Conservation (phyloP, 92 coral and sea anemone species). For the Paramuricea clavata region DNA sequence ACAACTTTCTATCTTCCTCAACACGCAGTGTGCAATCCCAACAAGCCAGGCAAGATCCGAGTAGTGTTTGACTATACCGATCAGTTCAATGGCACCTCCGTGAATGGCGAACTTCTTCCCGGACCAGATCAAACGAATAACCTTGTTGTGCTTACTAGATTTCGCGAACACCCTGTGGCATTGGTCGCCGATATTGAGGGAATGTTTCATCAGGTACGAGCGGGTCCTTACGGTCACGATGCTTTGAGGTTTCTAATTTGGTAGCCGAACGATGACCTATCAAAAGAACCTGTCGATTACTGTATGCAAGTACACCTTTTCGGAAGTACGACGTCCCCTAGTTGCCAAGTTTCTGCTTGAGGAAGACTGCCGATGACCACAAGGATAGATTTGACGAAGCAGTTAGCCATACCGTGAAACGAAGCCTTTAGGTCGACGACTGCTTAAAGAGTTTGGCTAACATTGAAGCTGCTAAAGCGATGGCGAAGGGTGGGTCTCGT, state of each 20-base stretch:
- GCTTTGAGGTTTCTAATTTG: neutral
- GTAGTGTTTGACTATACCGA: neutral
- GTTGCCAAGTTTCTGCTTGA: neutral
- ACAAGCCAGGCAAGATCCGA: neutral
- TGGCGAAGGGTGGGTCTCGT: neutral
- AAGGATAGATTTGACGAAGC: neutral
- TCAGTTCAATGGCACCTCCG: neutral
- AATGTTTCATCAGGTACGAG: neutral
- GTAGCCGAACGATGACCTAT: constrained; percentile 3
- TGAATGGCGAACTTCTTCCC: neutral
- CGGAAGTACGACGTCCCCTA: neutral
- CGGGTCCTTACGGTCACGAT: neutral
- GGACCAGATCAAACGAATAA: neutral
- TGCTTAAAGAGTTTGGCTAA: neutral
- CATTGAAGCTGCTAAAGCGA: neutral
- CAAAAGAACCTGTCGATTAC: neutral
- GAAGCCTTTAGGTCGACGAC: neutral
- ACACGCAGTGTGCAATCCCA: neutral
- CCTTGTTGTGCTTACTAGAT: neutral
- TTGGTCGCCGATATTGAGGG: neutral
- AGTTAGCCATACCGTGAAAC: neutral
- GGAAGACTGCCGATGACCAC: constrained; percentile 6
- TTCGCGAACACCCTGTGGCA: neutral
- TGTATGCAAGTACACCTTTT: neutral
- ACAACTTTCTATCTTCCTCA: neutral